Conservation (phyloP, 2,888 invertebrate species). For the Meteorus colon region DNA sequence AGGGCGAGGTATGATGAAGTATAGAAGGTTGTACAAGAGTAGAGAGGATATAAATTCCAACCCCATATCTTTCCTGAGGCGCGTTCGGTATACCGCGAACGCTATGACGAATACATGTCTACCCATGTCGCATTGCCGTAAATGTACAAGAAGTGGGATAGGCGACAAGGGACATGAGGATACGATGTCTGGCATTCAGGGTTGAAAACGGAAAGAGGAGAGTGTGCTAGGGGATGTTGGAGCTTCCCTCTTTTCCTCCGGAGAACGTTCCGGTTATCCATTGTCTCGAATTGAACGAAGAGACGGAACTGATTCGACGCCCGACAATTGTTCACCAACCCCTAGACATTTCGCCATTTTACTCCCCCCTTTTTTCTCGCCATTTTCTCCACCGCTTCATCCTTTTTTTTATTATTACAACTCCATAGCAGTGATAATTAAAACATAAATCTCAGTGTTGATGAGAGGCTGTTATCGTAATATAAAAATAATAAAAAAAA, state of each 20-base stretch:
- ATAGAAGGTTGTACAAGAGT: not conserved
- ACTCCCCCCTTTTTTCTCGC: slow-evolving; percentile 16
- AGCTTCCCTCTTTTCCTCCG: slow-evolving; percentile 31
- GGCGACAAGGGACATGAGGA: slow-evolving; percentile 9
- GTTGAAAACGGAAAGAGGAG: not conserved
- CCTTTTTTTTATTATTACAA: not conserved
- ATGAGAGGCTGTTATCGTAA: not conserved
- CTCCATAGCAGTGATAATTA: not conserved
- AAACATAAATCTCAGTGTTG: not conserved
- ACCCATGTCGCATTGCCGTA: slow-evolving; percentile 26
- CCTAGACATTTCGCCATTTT: slow-evolving; percentile 31
- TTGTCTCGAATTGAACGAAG: slow-evolving; percentile 37
- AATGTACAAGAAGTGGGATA: slow-evolving; percentile 23
- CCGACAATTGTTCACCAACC: slow-evolving; percentile 32
- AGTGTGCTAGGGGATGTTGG: slow-evolving; percentile 14
- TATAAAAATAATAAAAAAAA: too few relatives aligned
- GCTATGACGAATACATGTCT: slow-evolving; percentile 35
- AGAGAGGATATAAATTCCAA: slow-evolving; percentile 8
- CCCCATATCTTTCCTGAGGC: slow-evolving; percentile 19
- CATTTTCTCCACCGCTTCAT: slow-evolving; percentile 4
- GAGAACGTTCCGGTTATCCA: slow-evolving; percentile 29
- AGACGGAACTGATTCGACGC: slow-evolving; percentile 42
- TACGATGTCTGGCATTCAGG: slow-evolving; percentile 12
- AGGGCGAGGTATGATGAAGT: slow-evolving; percentile 36
- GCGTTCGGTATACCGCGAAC: slow-evolving; percentile 31